phyloP scores from a whole-genome alignment of 2,797 vertebrate genomes.

The Catharus ustulatus region DNA sequence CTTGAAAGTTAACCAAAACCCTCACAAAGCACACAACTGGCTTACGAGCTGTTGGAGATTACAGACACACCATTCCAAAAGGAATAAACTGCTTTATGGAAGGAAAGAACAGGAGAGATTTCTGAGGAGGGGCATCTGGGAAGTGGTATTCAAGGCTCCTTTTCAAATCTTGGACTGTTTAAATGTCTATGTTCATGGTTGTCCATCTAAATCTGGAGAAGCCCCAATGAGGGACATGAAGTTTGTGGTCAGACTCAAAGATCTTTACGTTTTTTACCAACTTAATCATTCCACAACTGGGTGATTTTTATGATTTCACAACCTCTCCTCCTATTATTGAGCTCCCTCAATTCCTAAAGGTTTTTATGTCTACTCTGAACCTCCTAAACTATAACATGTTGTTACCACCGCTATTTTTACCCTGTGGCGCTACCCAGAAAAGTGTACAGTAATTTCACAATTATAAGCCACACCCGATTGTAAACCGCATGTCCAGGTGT shows the following conservation, averaged over 20 bases:
- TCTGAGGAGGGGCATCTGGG: rapidly evolving
- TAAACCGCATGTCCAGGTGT: too few relatives aligned
- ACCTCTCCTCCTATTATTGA: too few relatives aligned
- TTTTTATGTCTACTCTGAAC: neutral
- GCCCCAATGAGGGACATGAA: too few relatives aligned
- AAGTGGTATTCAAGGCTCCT: neutral
- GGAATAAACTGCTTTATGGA: neutral
- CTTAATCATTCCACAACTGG: rapidly evolving
- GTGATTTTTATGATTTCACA: neutral
- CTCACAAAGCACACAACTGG: neutral
- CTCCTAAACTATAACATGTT: neutral
- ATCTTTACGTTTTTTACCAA: too few relatives aligned
- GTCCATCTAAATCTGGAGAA: neutral
- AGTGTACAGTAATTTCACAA: neutral
- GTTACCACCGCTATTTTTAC: neutral
- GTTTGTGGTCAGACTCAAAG: neutral
- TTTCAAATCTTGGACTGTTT: neutral
- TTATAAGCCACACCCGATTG: too few relatives aligned
- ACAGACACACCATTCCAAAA: neutral
- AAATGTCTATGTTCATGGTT: rapidly evolving
- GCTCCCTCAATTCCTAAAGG: neutral
- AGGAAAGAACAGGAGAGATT: neutral
- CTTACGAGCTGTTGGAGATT: neutral
- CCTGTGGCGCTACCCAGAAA: rapidly evolving
- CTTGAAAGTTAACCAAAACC: neutral